A percentile compares a stretch with the other conserved stretches of the same genome.
Evolutionary conservation across 2,888 invertebrate genomes (phyloP).

Genomic region (Melinaea menophilus): DNA sequence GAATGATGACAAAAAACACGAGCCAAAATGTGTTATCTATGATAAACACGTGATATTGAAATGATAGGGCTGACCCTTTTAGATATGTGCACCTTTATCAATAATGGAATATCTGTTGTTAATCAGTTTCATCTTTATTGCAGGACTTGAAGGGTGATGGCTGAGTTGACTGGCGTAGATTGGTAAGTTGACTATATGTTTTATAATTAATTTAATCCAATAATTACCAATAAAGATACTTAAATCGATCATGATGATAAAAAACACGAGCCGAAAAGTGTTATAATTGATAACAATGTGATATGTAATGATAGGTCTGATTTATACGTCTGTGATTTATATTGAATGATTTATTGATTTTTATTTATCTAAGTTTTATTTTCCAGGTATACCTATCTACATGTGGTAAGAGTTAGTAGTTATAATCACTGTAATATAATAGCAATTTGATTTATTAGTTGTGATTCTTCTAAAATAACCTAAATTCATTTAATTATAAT

Average conservation of each 20-base stretch:
- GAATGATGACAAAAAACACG: slow-evolving; percentile 7
- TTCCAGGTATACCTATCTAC: no score
- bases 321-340: background rate
- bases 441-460: no score
- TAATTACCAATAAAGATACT: background rate
- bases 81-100: background rate
- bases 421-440: no score
- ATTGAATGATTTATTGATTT: no score
- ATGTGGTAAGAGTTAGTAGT: no score
- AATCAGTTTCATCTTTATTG: background rate
- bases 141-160: no score
- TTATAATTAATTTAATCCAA: no score
- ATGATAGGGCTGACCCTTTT: slow-evolving; percentile 3
- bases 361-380: no score
- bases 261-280: slow-evolving; percentile 24
- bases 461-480: no score
- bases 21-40: slow-evolving; percentile 5
- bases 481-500: no score
- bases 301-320: slow-evolving; percentile 24
- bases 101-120: background rate
- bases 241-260: slow-evolving; percentile 13
- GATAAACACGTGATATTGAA: slow-evolving; percentile 6
- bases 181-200: no score
- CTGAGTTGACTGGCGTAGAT: no score
- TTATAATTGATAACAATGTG: slow-evolving; percentile 19